Conservation (phyloP, 2,797 vertebrate genomes). For the Emydoidea blandingii region DNA sequence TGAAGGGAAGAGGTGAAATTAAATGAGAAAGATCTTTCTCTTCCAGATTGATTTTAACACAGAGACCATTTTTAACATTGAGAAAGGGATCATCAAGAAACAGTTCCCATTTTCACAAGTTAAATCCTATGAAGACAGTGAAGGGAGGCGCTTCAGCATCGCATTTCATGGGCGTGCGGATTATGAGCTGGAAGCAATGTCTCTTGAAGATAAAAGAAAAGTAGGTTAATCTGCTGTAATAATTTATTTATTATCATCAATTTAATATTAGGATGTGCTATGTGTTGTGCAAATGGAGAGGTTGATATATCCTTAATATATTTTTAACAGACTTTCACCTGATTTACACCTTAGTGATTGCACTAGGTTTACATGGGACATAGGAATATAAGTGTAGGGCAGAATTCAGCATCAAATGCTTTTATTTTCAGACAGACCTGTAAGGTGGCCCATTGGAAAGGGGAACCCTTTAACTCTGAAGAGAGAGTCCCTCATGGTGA, state of each 20-base stretch:
- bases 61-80: conserved; percentile 86
- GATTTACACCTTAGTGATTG: not conserved
- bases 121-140: conserved; percentile 82
- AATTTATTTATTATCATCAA: not conserved
- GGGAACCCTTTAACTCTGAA: not conserved
- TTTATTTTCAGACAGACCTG: not conserved
- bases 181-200: conserved; percentile 85
- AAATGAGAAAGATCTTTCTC: not conserved
- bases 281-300: not conserved
- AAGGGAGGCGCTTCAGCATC: conserved; percentile 80
- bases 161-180: conserved; percentile 81
- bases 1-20: accelerated
- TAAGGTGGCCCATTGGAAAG: not conserved
- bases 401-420: not conserved
- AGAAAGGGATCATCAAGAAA: conserved; percentile 86
- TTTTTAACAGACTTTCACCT: not conserved
- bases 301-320: not conserved
- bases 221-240: not conserved
- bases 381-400: not conserved
- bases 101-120: conserved; percentile 84
- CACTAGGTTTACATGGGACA: not conserved
- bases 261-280: not conserved
- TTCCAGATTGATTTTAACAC: conserved; percentile 85
- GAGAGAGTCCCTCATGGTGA: not conserved
- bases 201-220: conserved; percentile 84